Conservation (phyloP, 2,797 vertebrate genomes). For the Chiloscyllium punctatum region DNA sequence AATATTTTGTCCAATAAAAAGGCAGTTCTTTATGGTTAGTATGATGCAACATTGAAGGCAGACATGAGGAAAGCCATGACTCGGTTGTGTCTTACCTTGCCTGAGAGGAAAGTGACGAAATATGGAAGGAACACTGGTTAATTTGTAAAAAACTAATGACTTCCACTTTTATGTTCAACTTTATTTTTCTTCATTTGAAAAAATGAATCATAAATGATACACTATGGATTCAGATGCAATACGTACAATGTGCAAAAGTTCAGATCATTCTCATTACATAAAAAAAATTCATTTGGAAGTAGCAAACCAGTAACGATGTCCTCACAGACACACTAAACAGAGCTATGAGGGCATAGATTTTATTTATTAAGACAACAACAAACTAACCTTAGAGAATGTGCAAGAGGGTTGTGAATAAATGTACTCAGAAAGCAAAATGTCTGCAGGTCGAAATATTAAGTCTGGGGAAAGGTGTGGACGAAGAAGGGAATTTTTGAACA, state of each 20-base stretch:
- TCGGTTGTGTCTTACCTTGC: background rate
- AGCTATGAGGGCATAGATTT: background rate
- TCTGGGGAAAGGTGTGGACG: background rate
- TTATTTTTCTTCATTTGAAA: background rate
- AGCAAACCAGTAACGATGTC: background rate
- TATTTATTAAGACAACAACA: background rate
- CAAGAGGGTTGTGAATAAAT: background rate
- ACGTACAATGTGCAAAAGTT: background rate
- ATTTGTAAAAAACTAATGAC: background rate
- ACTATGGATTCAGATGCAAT: background rate
- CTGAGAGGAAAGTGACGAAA: background rate
- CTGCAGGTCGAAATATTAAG: background rate
- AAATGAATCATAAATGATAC: background rate
- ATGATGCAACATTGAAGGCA: slow-evolving; percentile 3
- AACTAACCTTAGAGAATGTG: background rate
- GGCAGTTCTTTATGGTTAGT: background rate
- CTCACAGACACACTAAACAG: background rate
- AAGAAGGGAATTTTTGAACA: background rate
- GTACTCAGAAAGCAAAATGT: background rate
- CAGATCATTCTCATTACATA: background rate
- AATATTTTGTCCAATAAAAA: background rate
- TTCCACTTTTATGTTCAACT: background rate
- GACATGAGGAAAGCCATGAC: background rate
- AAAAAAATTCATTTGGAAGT: background rate
- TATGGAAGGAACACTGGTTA: background rate